A percentile compares a stretch with the other conserved stretches of the same genome.
phyloP scores from a whole-genome alignment of 1,140 invertebrate species.

The Heliconius congener region DNA sequence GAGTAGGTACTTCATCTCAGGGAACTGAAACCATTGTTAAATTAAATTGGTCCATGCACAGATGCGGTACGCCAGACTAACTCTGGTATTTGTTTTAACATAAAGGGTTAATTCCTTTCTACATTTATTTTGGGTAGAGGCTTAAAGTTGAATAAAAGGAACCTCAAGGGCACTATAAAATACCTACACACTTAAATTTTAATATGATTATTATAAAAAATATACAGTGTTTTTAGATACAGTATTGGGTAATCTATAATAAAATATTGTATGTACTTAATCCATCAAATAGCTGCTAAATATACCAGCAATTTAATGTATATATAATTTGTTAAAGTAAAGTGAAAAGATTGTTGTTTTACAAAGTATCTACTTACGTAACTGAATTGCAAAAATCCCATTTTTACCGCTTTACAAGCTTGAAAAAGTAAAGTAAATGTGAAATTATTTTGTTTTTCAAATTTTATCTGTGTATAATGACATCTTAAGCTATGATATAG shows the following conservation, averaged over 20 bases:
- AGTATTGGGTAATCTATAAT: not conserved
- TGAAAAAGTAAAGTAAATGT: not conserved
- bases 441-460: too few relatives aligned
- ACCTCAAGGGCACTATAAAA: not conserved
- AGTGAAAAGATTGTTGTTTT: not conserved
- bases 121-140: constrained; percentile 17
- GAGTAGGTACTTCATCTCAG: constrained; percentile 41
- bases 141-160: constrained; percentile 8
- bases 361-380: not conserved
- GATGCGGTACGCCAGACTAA: constrained; percentile 35
- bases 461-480: too few relatives aligned
- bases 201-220: too few relatives aligned
- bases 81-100: constrained; percentile 51
- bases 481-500: too few relatives aligned
- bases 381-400: not conserved
- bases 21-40: constrained; percentile 38
- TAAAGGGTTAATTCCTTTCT: constrained; percentile 40
- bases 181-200: not conserved
- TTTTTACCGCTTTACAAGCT: not conserved
- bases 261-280: too few relatives aligned
- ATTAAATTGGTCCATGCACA: constrained; percentile 51
- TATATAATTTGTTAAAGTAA: not conserved
- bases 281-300: too few relatives aligned
- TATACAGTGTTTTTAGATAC: not conserved
- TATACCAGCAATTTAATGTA: too few relatives aligned